Evolutionary conservation across 2,888 invertebrate species (phyloP), one percentile per base, ranked within the genome.

Genomic region (Tuberolachnus salignus): DNA sequence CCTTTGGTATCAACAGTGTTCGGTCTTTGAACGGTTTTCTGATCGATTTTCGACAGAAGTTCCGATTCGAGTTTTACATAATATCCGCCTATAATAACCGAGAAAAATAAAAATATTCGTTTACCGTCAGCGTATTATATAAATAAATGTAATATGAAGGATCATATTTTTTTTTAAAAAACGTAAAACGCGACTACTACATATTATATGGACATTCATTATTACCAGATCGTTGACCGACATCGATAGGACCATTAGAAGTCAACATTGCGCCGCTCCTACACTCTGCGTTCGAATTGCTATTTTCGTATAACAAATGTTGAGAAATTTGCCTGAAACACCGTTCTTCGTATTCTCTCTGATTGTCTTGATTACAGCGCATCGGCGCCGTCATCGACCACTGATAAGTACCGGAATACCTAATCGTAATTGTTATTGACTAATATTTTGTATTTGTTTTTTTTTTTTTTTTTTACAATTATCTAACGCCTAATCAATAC

Each of bases 331-430:
- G 67, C 1, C 78, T 55, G 10, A 78, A 78, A 67, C 78, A 42
- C 84, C 82, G 89, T 86, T 94, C 94, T 85, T 95, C 94, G 84
- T 90, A 91, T 81, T 94, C 91, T 8, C 95, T 87, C 85, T 94
- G 95, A 83, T 93, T 91, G 85, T 95, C 94, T 85, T 95, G 94
- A 87, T 95, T 95, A 84, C 92, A 93, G 82, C 94, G 89, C 6
- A 93, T 92, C 0, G 93, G 92, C 80, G 92, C 86, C 82, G 92
- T 91, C 23, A 90, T 87, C 81, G 91, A 91, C 94, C 94, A 94
- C 83, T 90, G 89, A 57, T 78, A 78, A 3, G 66, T 78, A 16
- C 78, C 51, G 14, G 78, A 67, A 11, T 78, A 34, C 91, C 89
- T 8, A 11, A 89, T n/a, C n/a, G n/a, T n/a, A 90, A 13, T 87